Conservation (phyloP, 2,113 vertebrate species). For the Emydura subglobosa region DNA sequence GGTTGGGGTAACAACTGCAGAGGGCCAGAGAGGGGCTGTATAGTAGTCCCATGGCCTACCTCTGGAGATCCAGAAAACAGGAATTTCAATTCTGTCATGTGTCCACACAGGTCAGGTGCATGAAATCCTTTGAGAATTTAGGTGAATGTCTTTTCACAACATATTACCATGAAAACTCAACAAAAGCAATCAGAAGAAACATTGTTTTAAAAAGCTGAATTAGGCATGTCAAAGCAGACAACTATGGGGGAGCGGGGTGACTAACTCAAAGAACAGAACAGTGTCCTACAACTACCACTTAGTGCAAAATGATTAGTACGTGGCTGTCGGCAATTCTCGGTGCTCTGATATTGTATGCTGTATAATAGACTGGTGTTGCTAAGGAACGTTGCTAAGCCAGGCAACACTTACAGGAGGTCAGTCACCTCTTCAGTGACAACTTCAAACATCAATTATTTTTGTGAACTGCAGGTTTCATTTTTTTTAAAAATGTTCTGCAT, state of each 20-base stretch:
- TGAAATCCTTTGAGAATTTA: background rate
- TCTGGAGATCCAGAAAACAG: background rate
- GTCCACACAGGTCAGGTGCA: background rate
- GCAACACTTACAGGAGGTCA: constrained; percentile 22
- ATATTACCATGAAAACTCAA: background rate
- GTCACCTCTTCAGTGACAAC: constrained; percentile 1
- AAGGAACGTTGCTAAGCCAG: constrained; percentile 53
- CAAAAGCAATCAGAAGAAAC: background rate
- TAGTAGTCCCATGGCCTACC: background rate
- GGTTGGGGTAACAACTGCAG: background rate
- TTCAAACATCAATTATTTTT: constrained; percentile 40
- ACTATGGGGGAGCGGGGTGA: background rate
- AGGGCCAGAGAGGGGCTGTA: background rate
- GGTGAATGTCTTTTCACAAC: background rate
- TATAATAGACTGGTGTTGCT: constrained; percentile 23
- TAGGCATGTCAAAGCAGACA: background rate
- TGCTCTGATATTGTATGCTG: background rate
- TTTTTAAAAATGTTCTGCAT: background rate
- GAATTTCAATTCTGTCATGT: background rate
- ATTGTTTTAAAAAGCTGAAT: background rate
- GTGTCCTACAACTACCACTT: background rate
- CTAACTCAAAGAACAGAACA: background rate
- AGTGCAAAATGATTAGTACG: background rate
- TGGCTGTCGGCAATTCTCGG: background rate
- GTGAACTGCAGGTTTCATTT: background rate